Conservation (phyloP, 2,113 vertebrate genomes). For the Vireo altiloquus region DNA sequence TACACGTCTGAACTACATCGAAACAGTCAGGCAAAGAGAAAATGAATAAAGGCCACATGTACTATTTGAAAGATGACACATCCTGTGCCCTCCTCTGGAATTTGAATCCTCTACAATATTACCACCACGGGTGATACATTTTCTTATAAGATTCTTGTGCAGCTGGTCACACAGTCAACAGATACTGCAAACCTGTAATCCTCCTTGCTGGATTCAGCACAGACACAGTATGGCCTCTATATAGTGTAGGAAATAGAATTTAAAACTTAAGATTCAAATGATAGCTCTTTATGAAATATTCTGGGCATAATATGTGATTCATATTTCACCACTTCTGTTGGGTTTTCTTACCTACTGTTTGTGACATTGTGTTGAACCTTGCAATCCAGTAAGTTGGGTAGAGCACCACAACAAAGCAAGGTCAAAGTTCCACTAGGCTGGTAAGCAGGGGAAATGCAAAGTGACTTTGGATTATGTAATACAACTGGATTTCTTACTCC, state of each 20-base stretch:
- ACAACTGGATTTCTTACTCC: slow-evolving; percentile 16
- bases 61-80: background rate
- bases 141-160: background rate
- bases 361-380: background rate
- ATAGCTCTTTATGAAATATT: background rate
- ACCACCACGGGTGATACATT: background rate
- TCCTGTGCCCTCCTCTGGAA: background rate
- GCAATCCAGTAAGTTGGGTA: background rate
- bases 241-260: background rate
- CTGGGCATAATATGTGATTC: background rate
- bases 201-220: background rate
- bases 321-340: background rate
- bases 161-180: background rate
- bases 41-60: background rate
- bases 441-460: background rate
- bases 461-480: background rate
- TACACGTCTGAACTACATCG: background rate
- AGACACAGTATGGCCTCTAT: background rate
- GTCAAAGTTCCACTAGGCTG: background rate
- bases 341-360: background rate
- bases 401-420: background rate
- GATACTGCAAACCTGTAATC: background rate
- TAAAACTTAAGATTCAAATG: background rate
- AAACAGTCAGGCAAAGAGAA: background rate
- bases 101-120: background rate